Conservation (phyloP, 92 coral and sea anemone genomes). For the Porites evermanni region DNA sequence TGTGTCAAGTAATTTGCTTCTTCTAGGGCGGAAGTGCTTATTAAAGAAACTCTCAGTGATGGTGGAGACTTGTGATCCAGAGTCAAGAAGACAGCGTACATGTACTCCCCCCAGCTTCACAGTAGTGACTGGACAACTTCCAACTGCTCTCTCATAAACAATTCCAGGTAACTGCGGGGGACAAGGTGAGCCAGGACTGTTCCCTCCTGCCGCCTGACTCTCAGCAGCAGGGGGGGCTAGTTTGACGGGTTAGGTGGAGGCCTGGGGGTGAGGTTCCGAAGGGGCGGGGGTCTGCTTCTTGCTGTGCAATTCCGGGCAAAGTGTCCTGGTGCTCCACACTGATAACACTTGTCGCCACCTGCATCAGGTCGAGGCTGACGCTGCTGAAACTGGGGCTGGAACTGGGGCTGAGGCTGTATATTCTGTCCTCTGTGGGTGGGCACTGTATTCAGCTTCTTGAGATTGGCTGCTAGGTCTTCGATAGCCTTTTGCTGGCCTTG, state of each 20-base stretch:
- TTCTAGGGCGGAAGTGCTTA: too few species aligned
- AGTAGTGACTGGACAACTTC: slow-evolving; percentile 63
- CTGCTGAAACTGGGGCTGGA: too few species aligned
- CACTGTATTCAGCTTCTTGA: too few species aligned
- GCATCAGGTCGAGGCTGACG: too few species aligned
- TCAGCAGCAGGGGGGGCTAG: slow-evolving; percentile 46
- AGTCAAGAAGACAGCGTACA: slow-evolving; percentile 69
- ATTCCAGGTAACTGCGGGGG: background rate
- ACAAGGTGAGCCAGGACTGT: slow-evolving; percentile 26
- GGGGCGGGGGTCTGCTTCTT: background rate
- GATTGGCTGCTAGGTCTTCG: too few species aligned
- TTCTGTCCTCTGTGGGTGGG: too few species aligned
- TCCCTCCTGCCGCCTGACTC: slow-evolving; percentile 64
- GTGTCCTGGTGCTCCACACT: slow-evolving; percentile 26
- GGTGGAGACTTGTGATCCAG: slow-evolving; percentile 76
- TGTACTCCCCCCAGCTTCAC: slow-evolving; percentile 59
- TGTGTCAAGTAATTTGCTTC: too few species aligned
- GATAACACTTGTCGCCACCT: too few species aligned
- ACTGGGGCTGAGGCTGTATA: too few species aligned
- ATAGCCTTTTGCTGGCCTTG: too few species aligned
- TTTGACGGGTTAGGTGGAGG: slow-evolving; percentile 9
- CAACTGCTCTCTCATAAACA: slow-evolving; percentile 35
- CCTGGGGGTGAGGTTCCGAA: background rate
- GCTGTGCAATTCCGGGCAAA: slow-evolving; percentile 33
- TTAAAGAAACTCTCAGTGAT: too few species aligned